Conservation (phyloP, 2,888 invertebrate species). For the Meta bourneti region DNA sequence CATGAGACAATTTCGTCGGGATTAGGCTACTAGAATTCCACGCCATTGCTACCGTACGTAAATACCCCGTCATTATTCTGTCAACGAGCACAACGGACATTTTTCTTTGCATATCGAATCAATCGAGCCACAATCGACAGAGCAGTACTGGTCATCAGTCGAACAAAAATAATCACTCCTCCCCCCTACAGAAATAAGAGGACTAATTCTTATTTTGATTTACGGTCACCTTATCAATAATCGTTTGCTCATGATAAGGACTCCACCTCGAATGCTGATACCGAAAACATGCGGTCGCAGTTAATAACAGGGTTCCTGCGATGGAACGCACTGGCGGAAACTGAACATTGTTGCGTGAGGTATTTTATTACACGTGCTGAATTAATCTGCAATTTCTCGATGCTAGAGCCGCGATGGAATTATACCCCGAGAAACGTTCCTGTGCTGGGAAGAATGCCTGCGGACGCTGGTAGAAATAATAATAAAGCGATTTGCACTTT, state of each 20-base stretch:
- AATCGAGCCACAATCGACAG: not conserved
- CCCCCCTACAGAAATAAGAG: not conserved
- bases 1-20: not conserved
- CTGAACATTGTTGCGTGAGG: conserved; percentile 48
- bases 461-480: not conserved
- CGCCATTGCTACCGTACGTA: conserved; percentile 10
- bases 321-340: conserved; percentile 26
- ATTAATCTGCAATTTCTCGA: conserved; percentile 56
- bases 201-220: conserved; percentile 44
- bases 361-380: conserved; percentile 52
- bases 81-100: not conserved
- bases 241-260: conserved; percentile 43
- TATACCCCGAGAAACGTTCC: conserved; percentile 7
- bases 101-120: conserved; percentile 27
- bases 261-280: conserved; percentile 33
- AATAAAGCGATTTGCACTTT: conserved; percentile 12
- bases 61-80: conserved; percentile 33
- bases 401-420: not conserved
- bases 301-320: conserved; percentile 53
- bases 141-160: conserved; percentile 12
- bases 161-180: not conserved
- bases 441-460: not conserved
- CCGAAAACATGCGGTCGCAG: conserved; percentile 11
- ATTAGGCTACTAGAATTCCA: conserved; percentile 5
- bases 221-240: conserved; percentile 50